Conservation (phyloP, 2,888 invertebrate genomes). For the Adelphocoris suturalis region DNA sequence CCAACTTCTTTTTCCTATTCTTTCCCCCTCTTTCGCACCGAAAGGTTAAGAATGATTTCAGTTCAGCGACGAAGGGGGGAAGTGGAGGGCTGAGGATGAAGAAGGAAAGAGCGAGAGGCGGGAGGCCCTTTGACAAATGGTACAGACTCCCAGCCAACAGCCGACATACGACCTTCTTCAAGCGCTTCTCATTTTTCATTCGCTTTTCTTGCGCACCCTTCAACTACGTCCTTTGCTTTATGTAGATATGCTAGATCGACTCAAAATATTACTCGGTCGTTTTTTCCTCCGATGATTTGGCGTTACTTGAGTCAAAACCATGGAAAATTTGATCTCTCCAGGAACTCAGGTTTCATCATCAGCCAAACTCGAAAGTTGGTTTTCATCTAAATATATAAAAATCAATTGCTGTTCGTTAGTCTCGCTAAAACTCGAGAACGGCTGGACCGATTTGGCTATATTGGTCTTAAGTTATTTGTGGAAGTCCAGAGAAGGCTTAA, state of each 20-base stretch:
- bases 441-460: no score
- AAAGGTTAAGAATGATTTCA: conserved; percentile 69
- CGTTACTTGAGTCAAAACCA: not conserved
- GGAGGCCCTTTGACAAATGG: conserved; percentile 71
- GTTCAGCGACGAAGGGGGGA: not conserved
- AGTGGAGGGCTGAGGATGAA: not conserved
- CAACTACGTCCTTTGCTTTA: conserved; percentile 62
- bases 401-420: no score
- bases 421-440: no score
- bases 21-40: conserved; percentile 44
- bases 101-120: not conserved
- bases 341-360: no score
- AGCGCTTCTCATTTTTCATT: conserved; percentile 70
- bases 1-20: conserved; percentile 42
- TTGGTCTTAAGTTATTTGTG: no score
- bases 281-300: conserved; percentile 25
- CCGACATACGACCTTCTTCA: conserved; percentile 71
- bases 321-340: not conserved
- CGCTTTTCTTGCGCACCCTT: conserved; percentile 68
- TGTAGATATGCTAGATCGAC: conserved; percentile 64
- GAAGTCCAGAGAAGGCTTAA: no score
- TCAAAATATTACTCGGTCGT: conserved; percentile 55
- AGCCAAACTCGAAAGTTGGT: no score
- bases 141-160: conserved; percentile 69
- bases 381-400: no score